Evolutionary conservation across 2,888 invertebrate species (phyloP).

Genomic region (Augochlorella aurata): DNA sequence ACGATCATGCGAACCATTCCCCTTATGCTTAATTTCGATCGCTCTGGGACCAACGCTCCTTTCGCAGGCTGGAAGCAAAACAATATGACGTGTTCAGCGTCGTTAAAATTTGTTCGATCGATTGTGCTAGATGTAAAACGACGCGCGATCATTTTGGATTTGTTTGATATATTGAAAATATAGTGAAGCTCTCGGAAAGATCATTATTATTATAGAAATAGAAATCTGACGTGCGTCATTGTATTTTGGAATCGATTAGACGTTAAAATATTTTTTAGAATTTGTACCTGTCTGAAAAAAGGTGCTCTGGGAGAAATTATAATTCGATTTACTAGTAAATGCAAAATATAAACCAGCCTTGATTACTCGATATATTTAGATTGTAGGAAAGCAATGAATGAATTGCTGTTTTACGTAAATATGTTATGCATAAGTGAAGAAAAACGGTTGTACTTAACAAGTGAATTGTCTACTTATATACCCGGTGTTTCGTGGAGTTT

Average conservation of each 20-base stretch:
- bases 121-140: neutral
- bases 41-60: constrained; percentile 6
- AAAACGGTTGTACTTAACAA: neutral
- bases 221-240: too few relatives aligned
- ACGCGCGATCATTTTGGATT: neutral
- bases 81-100: too few relatives aligned
- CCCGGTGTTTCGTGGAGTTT: neutral
- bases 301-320: neutral
- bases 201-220: neutral
- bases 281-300: neutral
- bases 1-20: neutral
- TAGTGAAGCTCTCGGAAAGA: neutral
- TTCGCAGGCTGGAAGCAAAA: constrained; percentile 6
- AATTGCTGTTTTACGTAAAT: neutral
- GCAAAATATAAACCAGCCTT: neutral
- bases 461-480: neutral
- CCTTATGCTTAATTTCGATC: neutral
- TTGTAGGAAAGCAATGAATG: neutral
- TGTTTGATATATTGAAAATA: neutral
- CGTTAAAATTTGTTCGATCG: neutral
- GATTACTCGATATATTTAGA: neutral
- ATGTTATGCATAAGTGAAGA: neutral
- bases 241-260: too few relatives aligned
- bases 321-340: neutral
- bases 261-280: too few relatives aligned